A percentile compares a stretch with the other conserved stretches of the same genome.
Evolutionary conservation across 2,797 vertebrate species (phyloP).

Genomic region (Hemibagrus guttatus): DNA sequence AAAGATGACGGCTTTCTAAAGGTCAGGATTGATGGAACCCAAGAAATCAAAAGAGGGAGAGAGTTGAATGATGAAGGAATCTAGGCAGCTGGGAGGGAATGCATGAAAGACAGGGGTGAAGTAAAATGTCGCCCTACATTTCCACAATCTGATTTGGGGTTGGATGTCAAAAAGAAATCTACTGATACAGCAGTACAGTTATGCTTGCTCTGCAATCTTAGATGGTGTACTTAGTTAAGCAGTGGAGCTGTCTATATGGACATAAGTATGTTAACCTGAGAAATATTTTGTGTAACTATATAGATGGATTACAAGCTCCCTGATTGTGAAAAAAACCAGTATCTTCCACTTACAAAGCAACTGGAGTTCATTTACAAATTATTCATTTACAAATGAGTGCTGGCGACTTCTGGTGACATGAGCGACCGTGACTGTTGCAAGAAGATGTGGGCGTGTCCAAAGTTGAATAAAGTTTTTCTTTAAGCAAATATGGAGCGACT

Average conservation of each 20-base stretch:
- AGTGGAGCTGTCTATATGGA: background rate
- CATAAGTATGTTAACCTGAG: background rate
- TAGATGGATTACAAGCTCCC: background rate
- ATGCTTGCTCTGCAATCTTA: constrained; percentile 22
- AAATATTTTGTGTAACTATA: background rate
- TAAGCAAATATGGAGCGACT: too few relatives aligned
- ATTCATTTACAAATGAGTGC: too few relatives aligned
- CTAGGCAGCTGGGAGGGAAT: constrained; percentile 6
- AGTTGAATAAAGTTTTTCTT: too few relatives aligned
- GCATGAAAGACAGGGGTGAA: constrained; percentile 42
- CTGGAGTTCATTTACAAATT: too few relatives aligned
- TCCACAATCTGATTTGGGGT: constrained; percentile 40
- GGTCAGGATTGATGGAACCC: constrained; percentile 35
- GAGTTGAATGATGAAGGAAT: background rate
- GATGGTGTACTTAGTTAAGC: background rate
- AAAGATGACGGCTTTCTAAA: constrained; percentile 1
- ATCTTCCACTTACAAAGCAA: too few relatives aligned
- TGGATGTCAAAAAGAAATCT: constrained; percentile 16
- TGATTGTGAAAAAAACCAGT: too few relatives aligned
- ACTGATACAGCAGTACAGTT: constrained; percentile 32
- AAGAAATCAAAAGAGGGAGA: constrained; percentile 12
- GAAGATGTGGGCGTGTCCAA: too few relatives aligned
- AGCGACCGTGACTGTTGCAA: too few relatives aligned
- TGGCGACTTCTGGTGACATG: too few relatives aligned
- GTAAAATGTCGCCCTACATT: constrained; percentile 13